A percentile compares a stretch with the other conserved stretches of the same genome.
phyloP scores from a whole-genome alignment of 1,140 invertebrate species.

The Metopolophium dirhodum region DNA sequence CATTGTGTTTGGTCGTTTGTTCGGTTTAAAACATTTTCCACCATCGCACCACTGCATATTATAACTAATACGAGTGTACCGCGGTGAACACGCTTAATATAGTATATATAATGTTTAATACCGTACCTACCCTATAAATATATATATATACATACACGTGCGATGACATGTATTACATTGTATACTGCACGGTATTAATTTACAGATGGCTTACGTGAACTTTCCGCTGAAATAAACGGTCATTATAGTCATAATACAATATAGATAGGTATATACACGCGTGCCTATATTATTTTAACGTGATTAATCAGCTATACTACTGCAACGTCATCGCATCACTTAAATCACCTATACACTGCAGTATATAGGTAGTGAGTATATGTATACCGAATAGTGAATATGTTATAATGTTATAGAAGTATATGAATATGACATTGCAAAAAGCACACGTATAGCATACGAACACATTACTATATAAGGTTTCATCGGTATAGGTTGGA shows the following conservation, averaged over 20 bases:
- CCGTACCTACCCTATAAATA: neutral
- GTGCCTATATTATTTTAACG: neutral
- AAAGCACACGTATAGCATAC: neutral
- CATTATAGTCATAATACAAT: neutral
- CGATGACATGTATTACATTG: neutral
- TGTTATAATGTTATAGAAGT: neutral
- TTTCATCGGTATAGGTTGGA: neutral
- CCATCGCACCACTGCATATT: neutral
- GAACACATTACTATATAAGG: neutral
- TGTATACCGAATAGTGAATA: neutral
- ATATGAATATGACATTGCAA: neutral
- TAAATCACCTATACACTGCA: neutral
- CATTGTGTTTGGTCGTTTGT: neutral
- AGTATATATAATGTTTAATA: neutral
- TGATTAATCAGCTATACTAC: constrained; percentile 1
- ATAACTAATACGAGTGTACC: constrained; percentile 8
- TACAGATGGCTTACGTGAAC: neutral
- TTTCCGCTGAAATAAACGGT: neutral
- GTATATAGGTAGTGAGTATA: neutral
- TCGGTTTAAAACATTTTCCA: constrained; percentile 1
- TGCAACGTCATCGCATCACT: neutral
- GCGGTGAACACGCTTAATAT: neutral
- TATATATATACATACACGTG: neutral
- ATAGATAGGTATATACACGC: neutral
- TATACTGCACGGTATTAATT: neutral